Evolutionary conservation across 2,113 vertebrate genomes (phyloP).

Genomic region (Lonchura striata): DNA sequence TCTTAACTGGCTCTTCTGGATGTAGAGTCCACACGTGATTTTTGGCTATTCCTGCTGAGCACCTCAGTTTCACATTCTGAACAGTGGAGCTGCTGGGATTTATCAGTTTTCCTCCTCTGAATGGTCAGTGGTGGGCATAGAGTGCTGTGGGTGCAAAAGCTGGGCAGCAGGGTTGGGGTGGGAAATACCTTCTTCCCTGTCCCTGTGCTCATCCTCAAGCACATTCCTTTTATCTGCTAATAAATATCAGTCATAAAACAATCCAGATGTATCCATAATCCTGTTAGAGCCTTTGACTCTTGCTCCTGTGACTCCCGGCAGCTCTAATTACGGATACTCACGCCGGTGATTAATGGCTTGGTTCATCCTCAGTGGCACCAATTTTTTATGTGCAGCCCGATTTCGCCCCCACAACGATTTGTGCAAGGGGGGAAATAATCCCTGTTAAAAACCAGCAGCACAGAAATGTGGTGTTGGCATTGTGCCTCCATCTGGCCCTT

Average conservation of each 20-base stretch:
- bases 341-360: conserved; percentile 29
- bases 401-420: not conserved
- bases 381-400: not conserved
- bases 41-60: not conserved
- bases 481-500: conserved; percentile 5
- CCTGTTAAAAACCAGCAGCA: not conserved
- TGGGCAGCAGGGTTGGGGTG: fast-evolving
- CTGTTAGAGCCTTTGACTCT: conserved; percentile 51
- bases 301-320: conserved; percentile 14
- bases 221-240: not conserved
- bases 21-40: not conserved
- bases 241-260: conserved; percentile 18
- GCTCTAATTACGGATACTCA: conserved; percentile 20
- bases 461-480: not conserved
- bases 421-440: not conserved
- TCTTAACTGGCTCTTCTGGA: not conserved
- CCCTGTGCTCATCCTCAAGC: not conserved
- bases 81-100: not conserved
- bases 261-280: conserved; percentile 43
- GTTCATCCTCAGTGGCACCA: conserved; percentile 16
- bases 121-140: fast-evolving
- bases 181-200: not conserved
- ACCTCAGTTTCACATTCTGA: not conserved
- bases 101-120: not conserved
- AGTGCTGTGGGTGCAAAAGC: fast-evolving